A percentile compares a stretch with the other conserved stretches of the same genome.
Evolutionary conservation across 23 tunicate genomes (phyloP).

Genomic region (Diplosoma virens): DNA sequence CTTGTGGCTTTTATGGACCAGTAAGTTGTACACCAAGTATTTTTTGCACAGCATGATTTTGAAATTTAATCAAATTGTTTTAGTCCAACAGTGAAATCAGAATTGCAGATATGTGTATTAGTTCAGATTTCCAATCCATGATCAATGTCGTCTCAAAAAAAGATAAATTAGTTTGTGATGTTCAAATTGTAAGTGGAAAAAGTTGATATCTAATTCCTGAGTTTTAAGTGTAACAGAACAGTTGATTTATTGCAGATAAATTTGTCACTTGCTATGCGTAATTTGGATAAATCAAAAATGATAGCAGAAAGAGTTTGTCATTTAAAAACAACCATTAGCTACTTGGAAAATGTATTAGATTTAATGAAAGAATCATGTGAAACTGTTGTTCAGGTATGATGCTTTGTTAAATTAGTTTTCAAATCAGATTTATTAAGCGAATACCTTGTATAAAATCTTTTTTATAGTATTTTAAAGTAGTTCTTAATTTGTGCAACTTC

Average conservation of each 20-base stretch:
- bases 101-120: neutral
- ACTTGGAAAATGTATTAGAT: slow-evolving; percentile 49
- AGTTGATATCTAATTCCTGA: neutral
- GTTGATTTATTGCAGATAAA: slow-evolving; percentile 4
- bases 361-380: slow-evolving; percentile 75
- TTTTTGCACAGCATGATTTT: neutral
- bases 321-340: slow-evolving; percentile 11
- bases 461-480: no score
- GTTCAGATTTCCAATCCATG: neutral
- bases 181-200: slow-evolving; percentile 1
- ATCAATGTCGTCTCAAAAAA: neutral
- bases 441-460: no score
- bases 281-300: slow-evolving; percentile 14
- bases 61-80: no score
- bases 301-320: slow-evolving; percentile 64
- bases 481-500: no score
- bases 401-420: no score
- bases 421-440: no score
- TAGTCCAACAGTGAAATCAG: neutral
- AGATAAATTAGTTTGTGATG: neutral
- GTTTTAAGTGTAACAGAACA: neutral
- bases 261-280: neutral
- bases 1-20: neutral
- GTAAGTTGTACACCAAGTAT: neutral
- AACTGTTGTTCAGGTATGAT: slow-evolving; percentile 56